A percentile compares a stretch with the other conserved stretches of the same genome.
phyloP scores from a whole-genome alignment of 2,113 vertebrate species.

The Aegithalos caudatus region DNA sequence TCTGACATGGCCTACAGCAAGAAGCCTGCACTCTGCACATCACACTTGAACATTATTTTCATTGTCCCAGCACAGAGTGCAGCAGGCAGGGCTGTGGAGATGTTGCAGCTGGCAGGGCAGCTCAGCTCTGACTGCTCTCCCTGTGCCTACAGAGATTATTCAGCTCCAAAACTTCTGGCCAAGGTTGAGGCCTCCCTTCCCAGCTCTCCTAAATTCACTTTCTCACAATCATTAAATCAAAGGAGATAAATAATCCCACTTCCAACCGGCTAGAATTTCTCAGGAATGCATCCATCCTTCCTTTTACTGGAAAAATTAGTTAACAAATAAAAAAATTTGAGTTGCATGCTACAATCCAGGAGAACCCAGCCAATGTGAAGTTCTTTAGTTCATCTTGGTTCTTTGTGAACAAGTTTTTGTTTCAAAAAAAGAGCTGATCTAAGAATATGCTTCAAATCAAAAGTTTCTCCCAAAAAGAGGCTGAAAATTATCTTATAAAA shows the following conservation, averaged over 20 bases:
- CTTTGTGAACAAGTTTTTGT: background rate
- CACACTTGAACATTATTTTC: background rate
- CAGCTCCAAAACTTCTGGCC: background rate
- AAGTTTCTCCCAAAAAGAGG: background rate
- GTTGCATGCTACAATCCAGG: background rate
- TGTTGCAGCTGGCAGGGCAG: background rate
- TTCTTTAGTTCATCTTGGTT: background rate
- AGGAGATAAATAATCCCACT: background rate
- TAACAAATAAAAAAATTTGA: background rate
- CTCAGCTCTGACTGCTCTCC: background rate
- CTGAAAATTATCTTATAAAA: background rate
- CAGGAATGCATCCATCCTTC: background rate
- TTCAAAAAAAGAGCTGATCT: background rate
- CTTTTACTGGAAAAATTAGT: background rate
- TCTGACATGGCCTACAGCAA: background rate
- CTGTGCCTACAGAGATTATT: background rate
- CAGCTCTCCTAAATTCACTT: background rate
- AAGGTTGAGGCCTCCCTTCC: background rate
- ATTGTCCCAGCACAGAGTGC: background rate
- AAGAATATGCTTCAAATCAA: background rate
- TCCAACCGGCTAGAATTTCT: background rate
- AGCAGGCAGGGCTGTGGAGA: background rate
- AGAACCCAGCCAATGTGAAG: background rate
- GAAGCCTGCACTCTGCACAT: background rate
- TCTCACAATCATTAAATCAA: background rate